Conservation (phyloP, 1,140 invertebrate genomes). For the Procambarus virginalis region DNA sequence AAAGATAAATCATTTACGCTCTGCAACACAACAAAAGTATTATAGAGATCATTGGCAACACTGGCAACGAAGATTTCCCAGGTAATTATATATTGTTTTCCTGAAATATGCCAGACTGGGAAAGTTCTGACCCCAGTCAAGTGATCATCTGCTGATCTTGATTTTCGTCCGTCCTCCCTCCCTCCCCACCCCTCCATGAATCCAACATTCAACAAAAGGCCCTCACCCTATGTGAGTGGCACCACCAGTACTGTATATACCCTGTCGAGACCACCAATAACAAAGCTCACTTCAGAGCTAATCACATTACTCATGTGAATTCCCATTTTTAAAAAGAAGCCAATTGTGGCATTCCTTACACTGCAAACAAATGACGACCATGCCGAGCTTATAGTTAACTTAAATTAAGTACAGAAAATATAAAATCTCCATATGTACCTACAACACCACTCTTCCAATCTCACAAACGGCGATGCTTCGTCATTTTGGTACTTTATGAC, state of each 20-base stretch:
- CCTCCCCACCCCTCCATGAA: too few relatives aligned
- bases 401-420: constrained; percentile 68
- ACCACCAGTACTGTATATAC: constrained; percentile 3
- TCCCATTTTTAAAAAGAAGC: constrained; percentile 30
- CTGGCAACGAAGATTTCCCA: constrained; percentile 35
- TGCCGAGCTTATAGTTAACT: constrained; percentile 56
- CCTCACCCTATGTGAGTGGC: background rate
- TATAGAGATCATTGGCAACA: constrained; percentile 62
- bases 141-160: background rate
- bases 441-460: constrained; percentile 35
- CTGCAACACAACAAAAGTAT: constrained; percentile 60
- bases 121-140: background rate
- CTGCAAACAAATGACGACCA: constrained; percentile 58
- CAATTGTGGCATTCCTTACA: constrained; percentile 48
- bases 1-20: constrained; percentile 58
- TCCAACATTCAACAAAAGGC: background rate
- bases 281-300: constrained; percentile 22
- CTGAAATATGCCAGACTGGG: constrained; percentile 16
- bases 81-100: constrained; percentile 12
- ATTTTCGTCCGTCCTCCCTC: too few relatives aligned
- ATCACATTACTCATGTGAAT: background rate
- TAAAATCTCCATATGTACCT: constrained; percentile 55
- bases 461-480: constrained; percentile 18
- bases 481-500: constrained; percentile 56
- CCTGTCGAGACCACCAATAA: constrained; percentile 54